These are phyloP conservation scores for Agrochola circellaris DNA, from an alignment of 2,888 invertebrate genomes.

Conservation along the genomic window DNA sequence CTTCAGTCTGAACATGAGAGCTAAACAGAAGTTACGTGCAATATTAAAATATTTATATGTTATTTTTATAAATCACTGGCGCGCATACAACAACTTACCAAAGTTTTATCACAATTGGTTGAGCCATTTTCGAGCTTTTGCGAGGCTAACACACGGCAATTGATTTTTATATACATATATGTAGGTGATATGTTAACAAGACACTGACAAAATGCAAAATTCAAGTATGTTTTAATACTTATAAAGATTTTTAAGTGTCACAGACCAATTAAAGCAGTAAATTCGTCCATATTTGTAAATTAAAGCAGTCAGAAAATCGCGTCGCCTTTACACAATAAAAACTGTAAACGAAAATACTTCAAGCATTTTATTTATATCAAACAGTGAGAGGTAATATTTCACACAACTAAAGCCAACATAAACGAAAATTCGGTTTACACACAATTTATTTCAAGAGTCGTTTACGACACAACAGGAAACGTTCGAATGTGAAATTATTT, in stretches of 20 bases:
- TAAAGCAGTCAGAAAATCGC: neutral
- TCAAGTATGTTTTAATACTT: neutral
- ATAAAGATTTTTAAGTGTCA: neutral
- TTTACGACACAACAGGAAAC: slow-evolving; percentile 33
- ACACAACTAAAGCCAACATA: slow-evolving; percentile 34
- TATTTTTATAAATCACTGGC: neutral
- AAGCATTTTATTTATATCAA: slow-evolving; percentile 25
- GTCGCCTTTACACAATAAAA: neutral
- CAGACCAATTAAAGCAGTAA: too few species aligned
- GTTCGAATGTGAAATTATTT: slow-evolving; percentile 43
- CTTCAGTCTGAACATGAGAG: neutral
- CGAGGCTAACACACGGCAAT: too few species aligned
- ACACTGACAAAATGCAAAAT: too few species aligned
- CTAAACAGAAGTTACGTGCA: neutral
- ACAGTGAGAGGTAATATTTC: slow-evolving; percentile 38
- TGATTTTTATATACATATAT: too few species aligned
- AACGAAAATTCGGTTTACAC: slow-evolving; percentile 48
- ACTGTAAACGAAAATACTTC: slow-evolving; percentile 18
- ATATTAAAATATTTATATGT: neutral
- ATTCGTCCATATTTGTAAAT: neutral
- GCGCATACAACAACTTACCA: too few species aligned
- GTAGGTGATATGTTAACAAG: too few species aligned
- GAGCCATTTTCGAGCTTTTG: too few species aligned
- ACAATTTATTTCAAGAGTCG: slow-evolving; percentile 51
- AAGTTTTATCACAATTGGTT: too few species aligned